Percentiles rank a stretch among this genome's conserved stretches.
phyloP scores from a whole-genome alignment of 1,140 invertebrate genomes.

The Conus betulinus region DNA sequence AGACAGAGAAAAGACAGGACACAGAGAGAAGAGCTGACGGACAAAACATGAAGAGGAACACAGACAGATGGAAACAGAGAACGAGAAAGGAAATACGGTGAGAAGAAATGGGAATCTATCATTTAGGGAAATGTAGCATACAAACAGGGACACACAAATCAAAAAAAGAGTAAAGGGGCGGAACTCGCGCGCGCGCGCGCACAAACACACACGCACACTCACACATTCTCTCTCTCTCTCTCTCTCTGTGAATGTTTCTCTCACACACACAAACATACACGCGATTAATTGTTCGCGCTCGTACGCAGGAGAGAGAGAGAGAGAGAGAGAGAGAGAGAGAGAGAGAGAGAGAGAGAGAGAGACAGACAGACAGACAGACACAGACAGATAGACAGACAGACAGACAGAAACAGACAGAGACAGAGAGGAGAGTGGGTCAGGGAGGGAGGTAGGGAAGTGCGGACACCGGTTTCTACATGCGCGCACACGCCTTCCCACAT shows the following conservation, averaged over 20 bases:
- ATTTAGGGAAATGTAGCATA: not conserved
- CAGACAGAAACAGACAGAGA: not conserved
- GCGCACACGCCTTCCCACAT: too few species aligned
- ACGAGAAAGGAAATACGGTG: not conserved
- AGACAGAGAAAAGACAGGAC: too few species aligned
- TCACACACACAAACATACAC: not conserved
- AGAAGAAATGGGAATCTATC: not conserved
- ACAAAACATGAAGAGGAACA: not conserved
- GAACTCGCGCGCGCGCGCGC: too few species aligned
- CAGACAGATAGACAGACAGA: not conserved
- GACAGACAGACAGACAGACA: not conserved
- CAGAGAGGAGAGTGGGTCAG: not conserved
- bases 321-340: conserved; percentile 1
- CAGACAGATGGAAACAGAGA: not conserved
- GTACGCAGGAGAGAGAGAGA: not conserved
- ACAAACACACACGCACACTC: not conserved
- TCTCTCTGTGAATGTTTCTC: not conserved
- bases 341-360: conserved; percentile 10
- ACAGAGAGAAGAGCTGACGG: not conserved
- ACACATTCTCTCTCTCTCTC: not conserved
- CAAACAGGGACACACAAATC: too few species aligned
- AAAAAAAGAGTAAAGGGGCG: too few species aligned
- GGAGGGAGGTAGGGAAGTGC: too few species aligned
- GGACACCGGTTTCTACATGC: too few species aligned
- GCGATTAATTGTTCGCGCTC: not conserved